Base-by-base conservation (phyloP, 2,113 vertebrate species). In the Rattus rattus region DNA sequence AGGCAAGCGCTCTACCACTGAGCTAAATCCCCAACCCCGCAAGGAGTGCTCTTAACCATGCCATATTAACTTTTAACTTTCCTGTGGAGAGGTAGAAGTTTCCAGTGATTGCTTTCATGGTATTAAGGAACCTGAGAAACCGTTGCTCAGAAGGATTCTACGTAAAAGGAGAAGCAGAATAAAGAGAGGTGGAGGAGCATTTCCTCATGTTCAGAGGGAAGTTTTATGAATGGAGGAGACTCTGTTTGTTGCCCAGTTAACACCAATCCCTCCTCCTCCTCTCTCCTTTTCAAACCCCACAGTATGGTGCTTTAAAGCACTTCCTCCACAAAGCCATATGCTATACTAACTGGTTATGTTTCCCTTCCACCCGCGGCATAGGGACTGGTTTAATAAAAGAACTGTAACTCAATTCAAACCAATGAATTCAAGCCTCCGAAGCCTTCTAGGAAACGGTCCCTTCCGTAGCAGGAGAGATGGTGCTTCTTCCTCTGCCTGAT, bases 271-370 rank as follows among this genome's bases (percentile, higher is more conserved):
- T 88, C 61, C 26, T 92, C 87, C 75, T 73, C 36, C 84, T 90
- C 87, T 92, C 80, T 94, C 33, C 80, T 72, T 69, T 26, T 49
- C 43, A 81, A 92, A 47, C 67, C 94, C 73, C 76, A 96, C 65
- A 83, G 77, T 94, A 84, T 75, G 88, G 76, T 52, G 43, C 84
- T 86, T 86, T 16, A 88, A 24, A 88, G 65, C 85, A 89, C 72
- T 95, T 96, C 91, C 77, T 95, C 94, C 91, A 91, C 88, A 96
- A 84, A 94, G 77, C 90, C 93, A 93, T 91, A 89, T 93, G 83
- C 52, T 94, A 93, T 88, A 93, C 90, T 88, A 94, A 26, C 63
- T 49, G 94, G 63, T 61, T 73, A 79, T 75, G 30, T 90, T 96
- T 95, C 72, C 89, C 65, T 43, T 49, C 95, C 43, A 69, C 65